Percentiles rank a stretch among this genome's conserved stretches.
Evolutionary conservation across 2,797 vertebrate genomes (phyloP).

Genomic region (Enteromius viviparus): DNA sequence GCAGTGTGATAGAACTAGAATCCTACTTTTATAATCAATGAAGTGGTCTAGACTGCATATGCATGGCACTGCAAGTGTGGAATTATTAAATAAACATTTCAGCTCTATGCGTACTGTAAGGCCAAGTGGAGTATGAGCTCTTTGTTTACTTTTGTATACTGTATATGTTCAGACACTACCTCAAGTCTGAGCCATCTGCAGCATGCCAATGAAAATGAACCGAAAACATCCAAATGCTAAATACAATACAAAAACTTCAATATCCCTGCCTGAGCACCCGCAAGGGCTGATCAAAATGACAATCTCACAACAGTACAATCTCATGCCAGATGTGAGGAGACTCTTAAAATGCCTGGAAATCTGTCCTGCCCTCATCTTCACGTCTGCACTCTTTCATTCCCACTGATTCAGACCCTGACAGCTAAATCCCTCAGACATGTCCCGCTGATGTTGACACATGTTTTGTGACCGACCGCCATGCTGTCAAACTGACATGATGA

Average conservation of each 20-base stretch:
- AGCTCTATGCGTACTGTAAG: neutral
- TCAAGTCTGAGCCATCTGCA: neutral
- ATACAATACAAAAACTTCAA: neutral
- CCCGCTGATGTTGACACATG: conserved; percentile 34
- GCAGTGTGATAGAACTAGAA: neutral
- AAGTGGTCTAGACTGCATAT: neutral
- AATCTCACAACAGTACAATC: conserved; percentile 61
- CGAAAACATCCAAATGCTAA: neutral
- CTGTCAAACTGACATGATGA: conserved; percentile 68
- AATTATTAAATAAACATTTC: neutral
- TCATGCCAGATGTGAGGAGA: conserved; percentile 66
- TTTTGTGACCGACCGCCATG: conserved; percentile 56
- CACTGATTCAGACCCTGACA: conserved; percentile 12
- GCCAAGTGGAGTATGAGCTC: neutral
- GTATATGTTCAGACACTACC: neutral
- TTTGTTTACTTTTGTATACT: neutral
- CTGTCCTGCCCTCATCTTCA: conserved; percentile 35
- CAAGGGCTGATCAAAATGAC: conserved; percentile 72
- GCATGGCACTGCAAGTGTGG: neutral
- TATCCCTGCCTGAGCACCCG: conserved; percentile 28
- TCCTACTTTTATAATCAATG: neutral
- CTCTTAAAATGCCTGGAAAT: conserved; percentile 9
- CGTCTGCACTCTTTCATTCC: conserved; percentile 37
- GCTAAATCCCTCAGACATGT: conserved; percentile 11
- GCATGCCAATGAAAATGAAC: neutral